Base-by-base conservation (phyloP, 1,140 invertebrate species). In the Fragariocoptes setiger region DNA sequence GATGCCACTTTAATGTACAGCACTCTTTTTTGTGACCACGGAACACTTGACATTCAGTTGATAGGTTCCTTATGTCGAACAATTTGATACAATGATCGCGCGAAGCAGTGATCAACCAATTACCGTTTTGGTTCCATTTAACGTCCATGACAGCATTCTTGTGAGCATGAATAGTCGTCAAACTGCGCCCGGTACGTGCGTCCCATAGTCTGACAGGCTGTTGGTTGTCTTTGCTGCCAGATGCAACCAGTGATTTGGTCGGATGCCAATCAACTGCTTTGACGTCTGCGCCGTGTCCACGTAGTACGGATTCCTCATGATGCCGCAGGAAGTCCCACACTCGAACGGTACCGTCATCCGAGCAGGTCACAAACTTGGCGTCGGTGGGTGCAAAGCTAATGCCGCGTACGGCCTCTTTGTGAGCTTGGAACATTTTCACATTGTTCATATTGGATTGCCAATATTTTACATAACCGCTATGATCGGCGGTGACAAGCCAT, bases 381-480 rank as follows among this genome's bases (percentile, higher is more conserved):
- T 99, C 92, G 55, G 78, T 80, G 40, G 92, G 88, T 64, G 85
- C 86, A 68, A 99, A 99, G 70, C 86, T 85, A 65, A 97, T 76
- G 62, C 85, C 88, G 58, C 92, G 70, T 51, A 99, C 75, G 45
- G 92, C 76, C 67, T 99, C 92, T 70, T 97, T 95, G 62, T 99
- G 92, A 21, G 86, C 92, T 64, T 95, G 88, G 67, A 88, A 99
- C 83, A 97, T 94, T 68, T 97, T 95, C 16, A 99, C 92, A 64
- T 99, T 99, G 64, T 99, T 99, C 90, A 99, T 99, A 62, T 99
- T 99, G 48, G 83, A 86, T 66, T 99, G 92, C 92, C 92, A 99
- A 63, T 99, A 99, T 55, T 99, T 99, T 36, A 99, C 82, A 56
- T 82, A 97, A 21, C 92, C 92, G 37, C 74, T 73, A 56, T 97